phyloP scores from a whole-genome alignment of 2,888 invertebrate genomes.

The Ochropleura plecta region DNA sequence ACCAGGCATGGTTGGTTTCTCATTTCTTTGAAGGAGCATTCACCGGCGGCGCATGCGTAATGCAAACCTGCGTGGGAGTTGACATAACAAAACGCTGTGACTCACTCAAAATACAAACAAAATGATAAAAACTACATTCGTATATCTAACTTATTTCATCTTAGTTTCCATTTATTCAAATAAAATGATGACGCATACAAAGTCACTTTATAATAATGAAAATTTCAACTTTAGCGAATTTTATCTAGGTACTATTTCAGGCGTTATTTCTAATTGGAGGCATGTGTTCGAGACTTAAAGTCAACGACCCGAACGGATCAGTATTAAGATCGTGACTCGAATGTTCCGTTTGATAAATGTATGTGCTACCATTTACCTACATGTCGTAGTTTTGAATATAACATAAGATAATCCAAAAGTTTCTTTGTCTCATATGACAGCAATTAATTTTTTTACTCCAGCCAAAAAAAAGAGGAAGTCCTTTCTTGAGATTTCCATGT shows the following conservation, averaged over 20 bases:
- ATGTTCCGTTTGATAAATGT: constrained; percentile 48
- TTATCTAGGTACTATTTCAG: constrained; percentile 21
- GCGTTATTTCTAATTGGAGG: constrained; percentile 42
- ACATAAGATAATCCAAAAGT: background rate
- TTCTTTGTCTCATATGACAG: background rate
- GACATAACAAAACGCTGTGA: constrained; percentile 60
- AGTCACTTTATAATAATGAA: background rate
- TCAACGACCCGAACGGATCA: constrained; percentile 68
- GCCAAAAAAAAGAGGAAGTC: background rate
- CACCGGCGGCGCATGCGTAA: constrained; percentile 71
- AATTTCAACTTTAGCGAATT: constrained; percentile 20
- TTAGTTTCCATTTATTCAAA: constrained; percentile 13
- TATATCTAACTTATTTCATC: constrained; percentile 11
- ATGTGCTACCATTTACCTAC: constrained; percentile 19
- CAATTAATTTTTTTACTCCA: background rate
- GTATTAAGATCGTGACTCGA: constrained; percentile 62
- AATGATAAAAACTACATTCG: constrained; percentile 22
- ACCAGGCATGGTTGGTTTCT: constrained; percentile 64
- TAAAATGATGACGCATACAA: constrained; percentile 26
- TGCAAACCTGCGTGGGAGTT: constrained; percentile 73
- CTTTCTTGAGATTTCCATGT: background rate
- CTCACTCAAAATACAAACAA: constrained; percentile 58
- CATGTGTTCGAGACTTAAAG: constrained; percentile 67
- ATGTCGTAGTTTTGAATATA: constrained; percentile 4
- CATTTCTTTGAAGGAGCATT: constrained; percentile 67